Conservation (phyloP, 2,888 invertebrate genomes). For the Stegophylla sp. region DNA sequence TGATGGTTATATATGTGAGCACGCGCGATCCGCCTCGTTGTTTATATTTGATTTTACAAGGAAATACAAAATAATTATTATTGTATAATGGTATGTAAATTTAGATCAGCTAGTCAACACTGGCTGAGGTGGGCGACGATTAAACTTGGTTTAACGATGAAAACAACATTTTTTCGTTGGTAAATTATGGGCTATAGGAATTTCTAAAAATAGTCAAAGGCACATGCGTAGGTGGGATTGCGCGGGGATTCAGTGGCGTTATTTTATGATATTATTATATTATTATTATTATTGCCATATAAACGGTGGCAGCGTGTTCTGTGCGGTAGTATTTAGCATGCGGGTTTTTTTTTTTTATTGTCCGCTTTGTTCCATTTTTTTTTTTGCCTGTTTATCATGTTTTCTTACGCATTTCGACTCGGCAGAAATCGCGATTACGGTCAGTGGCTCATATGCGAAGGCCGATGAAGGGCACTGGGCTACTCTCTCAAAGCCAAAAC, state of each 20-base stretch:
- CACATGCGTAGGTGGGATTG: constrained; percentile 7
- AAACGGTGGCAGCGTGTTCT: too few relatives aligned
- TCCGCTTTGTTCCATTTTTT: too few relatives aligned
- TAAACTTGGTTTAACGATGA: constrained; percentile 38
- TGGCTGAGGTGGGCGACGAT: constrained; percentile 42
- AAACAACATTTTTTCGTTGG: constrained; percentile 37
- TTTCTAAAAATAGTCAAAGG: constrained; percentile 44
- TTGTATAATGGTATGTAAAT: constrained; percentile 47
- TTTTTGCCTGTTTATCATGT: too few relatives aligned
- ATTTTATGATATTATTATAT: constrained; percentile 8
- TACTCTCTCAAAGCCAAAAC: too few relatives aligned
- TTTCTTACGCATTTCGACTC: too few relatives aligned
- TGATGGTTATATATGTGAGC: constrained; percentile 17
- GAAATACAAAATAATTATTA: constrained; percentile 37
- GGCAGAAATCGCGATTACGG: too few relatives aligned
- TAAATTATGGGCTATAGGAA: constrained; percentile 26
- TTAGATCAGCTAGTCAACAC: constrained; percentile 37
- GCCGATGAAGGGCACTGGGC: too few relatives aligned
- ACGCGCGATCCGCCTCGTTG: constrained; percentile 27
- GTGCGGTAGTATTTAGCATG: too few relatives aligned
- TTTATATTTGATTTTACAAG: constrained; percentile 43
- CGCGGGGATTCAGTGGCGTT: constrained; percentile 22
- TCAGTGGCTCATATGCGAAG: too few relatives aligned
- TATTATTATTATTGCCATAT: too few relatives aligned
- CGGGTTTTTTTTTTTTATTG: too few relatives aligned